phyloP scores from a whole-genome alignment of 1,140 invertebrate species.

The Diorhabda elongata region DNA sequence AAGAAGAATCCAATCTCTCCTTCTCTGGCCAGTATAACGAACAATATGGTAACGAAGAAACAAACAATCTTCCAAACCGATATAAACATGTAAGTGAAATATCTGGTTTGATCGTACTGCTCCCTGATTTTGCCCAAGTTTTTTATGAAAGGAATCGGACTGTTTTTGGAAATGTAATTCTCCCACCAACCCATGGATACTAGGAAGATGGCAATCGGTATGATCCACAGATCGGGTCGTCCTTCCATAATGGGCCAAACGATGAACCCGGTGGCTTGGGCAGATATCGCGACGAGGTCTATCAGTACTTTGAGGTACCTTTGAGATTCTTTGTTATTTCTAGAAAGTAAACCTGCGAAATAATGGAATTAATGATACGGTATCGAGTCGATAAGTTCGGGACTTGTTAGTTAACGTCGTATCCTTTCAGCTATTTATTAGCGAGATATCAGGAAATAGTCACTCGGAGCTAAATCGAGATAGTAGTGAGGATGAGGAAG shows the following conservation, averaged over 20 bases:
- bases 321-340: slow-evolving; percentile 75
- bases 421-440: too few relatives aligned
- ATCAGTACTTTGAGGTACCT: slow-evolving; percentile 75
- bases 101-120: slow-evolving; percentile 71
- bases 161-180: slow-evolving; percentile 85
- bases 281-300: slow-evolving; percentile 75
- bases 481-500: too few relatives aligned
- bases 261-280: slow-evolving; percentile 83
- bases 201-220: slow-evolving; percentile 77
- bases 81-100: slow-evolving; percentile 85
- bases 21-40: slow-evolving; percentile 70
- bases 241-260: slow-evolving; percentile 81
- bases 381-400: too few relatives aligned
- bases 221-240: slow-evolving; percentile 69
- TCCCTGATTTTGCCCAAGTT: slow-evolving; percentile 78
- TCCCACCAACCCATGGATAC: slow-evolving; percentile 96
- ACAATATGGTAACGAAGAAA: slow-evolving; percentile 70
- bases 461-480: too few relatives aligned
- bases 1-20: slow-evolving; percentile 76
- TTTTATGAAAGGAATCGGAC: slow-evolving; percentile 74
- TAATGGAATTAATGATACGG: too few relatives aligned
- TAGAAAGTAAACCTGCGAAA: slow-evolving; percentile 64
- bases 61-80: slow-evolving; percentile 83
- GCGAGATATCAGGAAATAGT: too few relatives aligned
- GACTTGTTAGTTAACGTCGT: too few relatives aligned